Evolutionary conservation across 2,888 invertebrate species (phyloP).

Genomic region (Clitarchus hookeri): DNA sequence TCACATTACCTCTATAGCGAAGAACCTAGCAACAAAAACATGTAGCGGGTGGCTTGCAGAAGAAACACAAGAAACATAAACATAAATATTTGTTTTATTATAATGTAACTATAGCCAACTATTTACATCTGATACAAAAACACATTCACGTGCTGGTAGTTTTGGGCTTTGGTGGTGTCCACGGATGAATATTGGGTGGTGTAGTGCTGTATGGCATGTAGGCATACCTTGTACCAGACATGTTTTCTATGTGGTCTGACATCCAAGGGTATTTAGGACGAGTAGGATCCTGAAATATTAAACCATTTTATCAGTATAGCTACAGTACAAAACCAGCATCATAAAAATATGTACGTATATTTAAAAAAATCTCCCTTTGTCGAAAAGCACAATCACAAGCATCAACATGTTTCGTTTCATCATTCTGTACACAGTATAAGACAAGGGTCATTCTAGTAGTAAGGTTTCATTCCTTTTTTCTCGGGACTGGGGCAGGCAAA

Average conservation of each 20-base stretch:
- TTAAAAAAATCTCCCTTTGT: background rate
- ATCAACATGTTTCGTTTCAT: too few species aligned
- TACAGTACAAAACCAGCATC: background rate
- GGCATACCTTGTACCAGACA: conserved; percentile 75
- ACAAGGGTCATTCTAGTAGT: too few species aligned
- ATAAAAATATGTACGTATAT: background rate
- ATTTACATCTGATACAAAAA: background rate
- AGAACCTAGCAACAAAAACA: too few species aligned
- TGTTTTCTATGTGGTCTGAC: conserved; percentile 80
- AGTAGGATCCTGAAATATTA: conserved; percentile 63
- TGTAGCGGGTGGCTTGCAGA: too few species aligned
- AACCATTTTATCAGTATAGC: background rate
- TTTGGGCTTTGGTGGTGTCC: conserved; percentile 63
- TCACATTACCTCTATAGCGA: too few species aligned
- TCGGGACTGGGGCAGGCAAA: too few species aligned
- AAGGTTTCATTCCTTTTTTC: too few species aligned
- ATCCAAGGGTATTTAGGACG: conserved; percentile 87
- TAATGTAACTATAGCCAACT: background rate
- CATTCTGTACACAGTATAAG: too few species aligned
- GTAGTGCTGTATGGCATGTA: conserved; percentile 94
- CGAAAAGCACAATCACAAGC: too few species aligned
- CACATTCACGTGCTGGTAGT: background rate
- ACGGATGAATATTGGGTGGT: conserved; percentile 82
- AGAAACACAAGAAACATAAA: too few species aligned
- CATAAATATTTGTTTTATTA: too few species aligned